phyloP scores from a whole-genome alignment of 2,113 vertebrate species.

The Petrocephalus zakoni region DNA sequence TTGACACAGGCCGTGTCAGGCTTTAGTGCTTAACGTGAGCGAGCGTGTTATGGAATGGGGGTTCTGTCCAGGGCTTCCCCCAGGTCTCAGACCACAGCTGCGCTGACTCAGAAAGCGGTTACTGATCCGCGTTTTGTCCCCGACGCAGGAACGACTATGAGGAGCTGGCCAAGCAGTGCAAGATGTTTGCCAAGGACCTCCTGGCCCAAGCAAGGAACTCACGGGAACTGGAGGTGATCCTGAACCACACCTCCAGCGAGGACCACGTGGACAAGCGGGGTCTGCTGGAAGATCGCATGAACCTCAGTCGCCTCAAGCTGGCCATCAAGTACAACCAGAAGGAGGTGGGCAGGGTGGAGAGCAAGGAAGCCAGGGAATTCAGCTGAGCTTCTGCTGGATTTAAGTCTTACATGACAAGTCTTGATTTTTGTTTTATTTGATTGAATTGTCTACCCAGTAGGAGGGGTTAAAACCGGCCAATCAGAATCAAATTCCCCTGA shows the following conservation, averaged over 20 bases:
- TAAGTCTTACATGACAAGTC: neutral
- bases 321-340: constrained; percentile 99
- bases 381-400: neutral
- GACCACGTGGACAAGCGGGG: constrained; percentile 88
- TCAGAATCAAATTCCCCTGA: neutral
- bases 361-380: neutral
- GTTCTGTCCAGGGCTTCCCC: neutral
- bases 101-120: neutral
- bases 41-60: neutral
- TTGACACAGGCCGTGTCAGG: neutral
- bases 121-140: neutral
- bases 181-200: constrained; percentile 98
- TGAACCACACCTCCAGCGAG: constrained; percentile 91
- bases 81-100: neutral
- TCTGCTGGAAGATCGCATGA: constrained; percentile 94
- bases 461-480: neutral
- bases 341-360: constrained; percentile 65
- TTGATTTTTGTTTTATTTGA: neutral
- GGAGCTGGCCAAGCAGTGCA: constrained; percentile 92
- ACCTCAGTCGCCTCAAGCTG: constrained; percentile 93
- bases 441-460: neutral
- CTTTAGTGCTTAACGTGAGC: neutral
- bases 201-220: constrained; percentile 98
- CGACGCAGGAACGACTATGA: constrained; percentile 88
- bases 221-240: constrained; percentile 91